Percentiles rank a stretch among this genome's conserved stretches.
Conservation (phyloP, 2,113 vertebrate genomes). For the Chaetura pelagica region DNA sequence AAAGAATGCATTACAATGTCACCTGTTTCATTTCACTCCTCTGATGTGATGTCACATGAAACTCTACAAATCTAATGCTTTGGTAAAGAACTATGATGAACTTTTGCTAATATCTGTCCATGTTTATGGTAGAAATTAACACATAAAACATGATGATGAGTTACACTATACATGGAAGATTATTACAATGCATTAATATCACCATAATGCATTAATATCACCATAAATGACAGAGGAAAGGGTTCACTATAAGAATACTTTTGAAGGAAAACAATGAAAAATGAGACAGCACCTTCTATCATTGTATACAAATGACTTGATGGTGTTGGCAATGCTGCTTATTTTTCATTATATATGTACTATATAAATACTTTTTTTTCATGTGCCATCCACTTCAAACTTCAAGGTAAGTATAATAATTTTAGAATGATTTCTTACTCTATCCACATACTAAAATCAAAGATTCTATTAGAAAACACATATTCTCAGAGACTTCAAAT, state of each 20-base stretch:
- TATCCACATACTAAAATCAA: background rate
- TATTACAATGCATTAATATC: no score
- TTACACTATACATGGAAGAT: background rate
- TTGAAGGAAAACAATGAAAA: background rate
- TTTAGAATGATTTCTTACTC: background rate
- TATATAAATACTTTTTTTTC: background rate
- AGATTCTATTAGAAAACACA: background rate
- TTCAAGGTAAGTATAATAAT: background rate
- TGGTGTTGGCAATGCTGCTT: background rate
- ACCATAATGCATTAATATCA: background rate
- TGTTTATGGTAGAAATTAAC: background rate
- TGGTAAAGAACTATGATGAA: background rate
- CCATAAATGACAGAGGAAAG: background rate
- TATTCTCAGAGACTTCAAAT: background rate
- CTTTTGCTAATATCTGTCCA: background rate
- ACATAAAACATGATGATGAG: background rate
- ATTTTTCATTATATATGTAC: background rate
- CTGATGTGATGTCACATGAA: background rate
- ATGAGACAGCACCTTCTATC: background rate
- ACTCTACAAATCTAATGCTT: background rate
- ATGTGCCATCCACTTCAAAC: background rate
- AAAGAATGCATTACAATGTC: background rate
- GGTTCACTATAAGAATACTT: background rate
- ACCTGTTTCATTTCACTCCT: background rate
- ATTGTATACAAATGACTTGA: background rate